Evolutionary conservation across 2,113 vertebrate species (phyloP).

Genomic region (Apodemus speciosus): DNA sequence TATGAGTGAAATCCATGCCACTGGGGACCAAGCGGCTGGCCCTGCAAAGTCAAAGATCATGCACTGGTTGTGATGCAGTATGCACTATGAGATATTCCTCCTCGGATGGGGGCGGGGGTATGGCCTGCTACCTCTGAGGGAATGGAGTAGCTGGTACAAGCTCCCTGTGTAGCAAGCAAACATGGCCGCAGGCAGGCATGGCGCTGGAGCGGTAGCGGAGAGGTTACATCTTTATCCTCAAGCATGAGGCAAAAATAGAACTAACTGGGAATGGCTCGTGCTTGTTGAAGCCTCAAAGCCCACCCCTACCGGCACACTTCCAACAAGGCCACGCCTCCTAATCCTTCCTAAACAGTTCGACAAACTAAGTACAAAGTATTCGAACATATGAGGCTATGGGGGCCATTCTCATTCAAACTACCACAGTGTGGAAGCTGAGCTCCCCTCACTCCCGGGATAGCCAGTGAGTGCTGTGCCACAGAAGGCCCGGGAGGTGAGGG

Average conservation of each 20-base stretch:
- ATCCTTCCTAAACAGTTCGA: not conserved
- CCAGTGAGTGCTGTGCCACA: not conserved
- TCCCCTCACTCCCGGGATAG: not conserved
- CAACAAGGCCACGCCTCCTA: not conserved
- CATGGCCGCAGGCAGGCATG: not conserved
- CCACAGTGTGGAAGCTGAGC: not conserved
- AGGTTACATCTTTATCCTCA: not conserved
- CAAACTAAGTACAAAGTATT: not conserved
- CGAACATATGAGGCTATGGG: not conserved
- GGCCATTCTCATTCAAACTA: not conserved
- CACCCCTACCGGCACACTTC: not conserved
- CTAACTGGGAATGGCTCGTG: not conserved
- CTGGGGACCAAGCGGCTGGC: accelerated
- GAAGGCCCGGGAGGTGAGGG: not conserved
- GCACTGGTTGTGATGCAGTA: not conserved
- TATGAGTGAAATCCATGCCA: not conserved
- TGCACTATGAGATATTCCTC: too few relatives aligned
- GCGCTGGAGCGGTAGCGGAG: not conserved
- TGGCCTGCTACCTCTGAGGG: not conserved
- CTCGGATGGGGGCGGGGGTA: not conserved
- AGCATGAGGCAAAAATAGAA: not conserved
- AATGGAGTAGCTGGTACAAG: not conserved
- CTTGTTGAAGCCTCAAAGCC: not conserved
- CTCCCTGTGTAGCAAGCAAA: not conserved
- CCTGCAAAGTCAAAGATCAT: not conserved